Conservation (phyloP, 2,888 invertebrate species). For the Pomacea canaliculata region DNA sequence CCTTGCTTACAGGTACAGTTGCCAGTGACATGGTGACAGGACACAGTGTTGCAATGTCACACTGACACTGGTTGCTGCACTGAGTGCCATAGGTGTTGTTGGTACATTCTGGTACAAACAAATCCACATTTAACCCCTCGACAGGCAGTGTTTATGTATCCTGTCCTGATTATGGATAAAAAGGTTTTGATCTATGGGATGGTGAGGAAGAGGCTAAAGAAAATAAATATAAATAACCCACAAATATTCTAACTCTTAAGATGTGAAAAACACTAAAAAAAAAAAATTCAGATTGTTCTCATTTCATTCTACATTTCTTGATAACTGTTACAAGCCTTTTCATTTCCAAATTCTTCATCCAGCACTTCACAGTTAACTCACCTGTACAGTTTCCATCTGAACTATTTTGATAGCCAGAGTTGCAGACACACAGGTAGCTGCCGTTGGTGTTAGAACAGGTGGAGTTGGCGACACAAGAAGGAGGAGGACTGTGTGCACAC, state of each 20-base stretch:
- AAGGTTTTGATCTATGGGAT: no score
- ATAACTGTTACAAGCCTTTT: no score
- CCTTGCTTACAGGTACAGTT: not conserved
- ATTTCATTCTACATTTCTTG: no score
- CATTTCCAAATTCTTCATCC: no score
- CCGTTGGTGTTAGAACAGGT: slow-evolving; percentile 34
- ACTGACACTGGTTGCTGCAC: not conserved
- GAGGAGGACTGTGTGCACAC: not conserved
- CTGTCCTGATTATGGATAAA: no score
- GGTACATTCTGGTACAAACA: slow-evolving; percentile 19
- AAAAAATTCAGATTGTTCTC: no score
- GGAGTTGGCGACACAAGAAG: slow-evolving; percentile 23
- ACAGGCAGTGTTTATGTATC: no score
- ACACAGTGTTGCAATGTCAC: not conserved
- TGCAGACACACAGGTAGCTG: slow-evolving; percentile 34
- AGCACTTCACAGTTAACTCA: not conserved
- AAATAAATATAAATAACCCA: no score
- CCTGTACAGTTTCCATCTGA: not conserved
- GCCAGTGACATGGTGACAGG: not conserved
- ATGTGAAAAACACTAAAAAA: no score
- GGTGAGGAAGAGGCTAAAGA: no score
- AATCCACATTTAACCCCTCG: not conserved
- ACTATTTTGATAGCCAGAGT: slow-evolving; percentile 5
- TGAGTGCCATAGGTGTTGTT: slow-evolving; percentile 18
- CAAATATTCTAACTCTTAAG: no score